Evolutionary conservation across 2,888 invertebrate species (phyloP).

Genomic region (Poecilobothrus nobilitatus): DNA sequence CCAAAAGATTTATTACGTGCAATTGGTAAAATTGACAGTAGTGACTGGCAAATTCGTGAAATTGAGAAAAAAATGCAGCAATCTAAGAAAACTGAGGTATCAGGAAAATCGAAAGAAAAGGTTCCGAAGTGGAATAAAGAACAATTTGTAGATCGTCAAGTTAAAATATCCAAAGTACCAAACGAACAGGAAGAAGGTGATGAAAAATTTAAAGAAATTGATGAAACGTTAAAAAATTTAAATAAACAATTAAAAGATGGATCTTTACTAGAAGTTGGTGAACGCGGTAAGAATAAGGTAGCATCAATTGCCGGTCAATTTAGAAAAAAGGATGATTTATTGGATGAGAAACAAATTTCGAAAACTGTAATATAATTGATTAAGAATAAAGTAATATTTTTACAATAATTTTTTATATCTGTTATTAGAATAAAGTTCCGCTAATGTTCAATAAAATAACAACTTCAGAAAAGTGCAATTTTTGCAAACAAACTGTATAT

Average conservation of each 20-base stretch:
- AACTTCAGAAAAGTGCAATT: conserved; percentile 70
- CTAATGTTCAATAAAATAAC: conserved; percentile 55
- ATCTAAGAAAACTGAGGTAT: conserved; percentile 42
- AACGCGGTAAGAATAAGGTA: conserved; percentile 63
- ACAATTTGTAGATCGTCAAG: conserved; percentile 59
- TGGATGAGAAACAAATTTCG: conserved; percentile 37
- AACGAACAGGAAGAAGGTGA: conserved; percentile 48
- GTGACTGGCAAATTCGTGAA: conserved; percentile 85
- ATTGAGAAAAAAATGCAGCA: conserved; percentile 79
- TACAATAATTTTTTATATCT: conserved; percentile 10
- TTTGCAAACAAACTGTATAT: conserved; percentile 87
- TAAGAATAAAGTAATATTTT: background rate
- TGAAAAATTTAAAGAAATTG: conserved; percentile 63
- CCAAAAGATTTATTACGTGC: conserved; percentile 79
- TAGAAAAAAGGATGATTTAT: conserved; percentile 42
- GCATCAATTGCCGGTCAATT: conserved; percentile 81
- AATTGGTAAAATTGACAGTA: conserved; percentile 79
- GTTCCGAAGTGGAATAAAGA: conserved; percentile 89
- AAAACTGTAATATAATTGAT: conserved; percentile 39
- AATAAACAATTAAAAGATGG: conserved; percentile 73
- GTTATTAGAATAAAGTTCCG: conserved; percentile 50
- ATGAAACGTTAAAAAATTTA: conserved; percentile 60
- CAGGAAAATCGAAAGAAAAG: conserved; percentile 53
- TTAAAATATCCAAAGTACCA: conserved; percentile 59
- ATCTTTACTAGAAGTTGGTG: conserved; percentile 55